A percentile compares a stretch with the other conserved stretches of the same genome.
Conservation (phyloP, 2,888 invertebrate genomes). For the Hylaea fasciaria region DNA sequence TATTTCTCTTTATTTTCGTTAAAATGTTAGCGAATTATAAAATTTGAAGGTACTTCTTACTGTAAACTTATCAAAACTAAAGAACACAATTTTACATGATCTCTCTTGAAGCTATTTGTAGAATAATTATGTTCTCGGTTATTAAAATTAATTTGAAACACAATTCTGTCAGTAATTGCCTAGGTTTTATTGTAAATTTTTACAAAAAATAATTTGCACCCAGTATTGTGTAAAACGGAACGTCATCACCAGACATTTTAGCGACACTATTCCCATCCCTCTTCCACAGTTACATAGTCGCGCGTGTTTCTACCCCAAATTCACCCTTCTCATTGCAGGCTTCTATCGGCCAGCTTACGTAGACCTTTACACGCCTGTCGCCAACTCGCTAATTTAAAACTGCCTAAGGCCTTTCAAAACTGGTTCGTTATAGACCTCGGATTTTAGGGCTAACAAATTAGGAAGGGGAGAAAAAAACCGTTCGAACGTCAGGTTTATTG, state of each 20-base stretch:
- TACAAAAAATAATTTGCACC: background rate
- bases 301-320: constrained; percentile 69
- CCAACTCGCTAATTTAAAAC: constrained; percentile 22
- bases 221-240: constrained; percentile 55
- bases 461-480: constrained; percentile 74
- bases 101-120: too few species aligned
- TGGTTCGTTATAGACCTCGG: constrained; percentile 66
- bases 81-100: too few species aligned
- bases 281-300: constrained; percentile 59
- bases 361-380: constrained; percentile 45
- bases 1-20: too few species aligned
- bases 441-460: constrained; percentile 82
- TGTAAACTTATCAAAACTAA: too few species aligned
- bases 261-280: constrained; percentile 57
- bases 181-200: background rate
- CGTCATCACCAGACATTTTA: constrained; percentile 49
- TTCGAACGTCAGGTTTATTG: constrained; percentile 79
- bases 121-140: too few species aligned
- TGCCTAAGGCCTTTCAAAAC: constrained; percentile 41
- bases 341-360: constrained; percentile 56
- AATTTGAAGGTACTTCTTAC: too few species aligned
- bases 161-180: background rate
- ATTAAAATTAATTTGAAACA: too few species aligned
- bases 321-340: constrained; percentile 76
- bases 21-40: too few species aligned